These are phyloP conservation scores for Dolichallabes microphthalmus DNA, from an alignment of 2,113 vertebrate species.

Conservation along the genomic window DNA sequence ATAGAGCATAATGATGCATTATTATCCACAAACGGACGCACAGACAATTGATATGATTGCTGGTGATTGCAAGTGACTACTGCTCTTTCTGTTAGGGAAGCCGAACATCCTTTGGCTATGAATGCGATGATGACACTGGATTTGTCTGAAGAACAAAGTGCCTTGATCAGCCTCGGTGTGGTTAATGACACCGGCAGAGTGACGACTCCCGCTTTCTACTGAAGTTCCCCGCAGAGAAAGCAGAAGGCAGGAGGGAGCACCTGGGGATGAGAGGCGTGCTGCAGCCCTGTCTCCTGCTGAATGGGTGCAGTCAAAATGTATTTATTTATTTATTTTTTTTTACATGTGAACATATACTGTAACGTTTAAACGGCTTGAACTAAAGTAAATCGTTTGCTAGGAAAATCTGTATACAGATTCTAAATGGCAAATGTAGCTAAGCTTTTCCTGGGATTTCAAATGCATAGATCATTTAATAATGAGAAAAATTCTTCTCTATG, in stretches of 20 bases:
- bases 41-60: conserved; percentile 56
- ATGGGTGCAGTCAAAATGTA: background rate
- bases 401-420: background rate
- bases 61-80: conserved; percentile 49
- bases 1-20: conserved; percentile 54
- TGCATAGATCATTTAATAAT: background rate
- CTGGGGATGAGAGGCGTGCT: conserved; percentile 16
- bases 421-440: background rate
- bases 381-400: background rate
- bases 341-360: conserved; percentile 2
- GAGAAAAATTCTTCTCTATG: background rate
- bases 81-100: conserved; percentile 44
- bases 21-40: conserved; percentile 39
- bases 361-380: background rate
- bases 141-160: conserved; percentile 47
- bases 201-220: conserved; percentile 8
- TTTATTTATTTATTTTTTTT: background rate
- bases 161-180: conserved; percentile 42
- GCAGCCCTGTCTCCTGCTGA: background rate
- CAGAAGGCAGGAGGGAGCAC: conserved; percentile 32
- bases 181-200: conserved; percentile 39
- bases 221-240: conserved; percentile 33
- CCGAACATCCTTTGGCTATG: conserved; percentile 35
- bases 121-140: conserved; percentile 41
- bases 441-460: too few species aligned